Conservation (phyloP, 2,797 vertebrate species). For the Graptemys geographica region DNA sequence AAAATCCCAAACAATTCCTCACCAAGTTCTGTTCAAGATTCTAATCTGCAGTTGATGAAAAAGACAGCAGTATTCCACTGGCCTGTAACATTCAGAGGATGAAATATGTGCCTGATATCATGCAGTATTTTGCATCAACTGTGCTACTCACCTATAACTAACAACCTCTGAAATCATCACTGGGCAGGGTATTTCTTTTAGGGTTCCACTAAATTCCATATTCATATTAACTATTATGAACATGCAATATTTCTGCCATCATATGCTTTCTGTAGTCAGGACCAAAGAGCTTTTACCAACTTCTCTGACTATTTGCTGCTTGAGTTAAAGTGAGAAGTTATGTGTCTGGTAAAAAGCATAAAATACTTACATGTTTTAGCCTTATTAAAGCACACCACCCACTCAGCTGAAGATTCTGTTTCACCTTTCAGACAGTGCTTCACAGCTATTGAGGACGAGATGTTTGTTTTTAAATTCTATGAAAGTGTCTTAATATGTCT, state of each 20-base stretch:
- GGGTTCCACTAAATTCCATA: not conserved
- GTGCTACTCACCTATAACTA: accelerated
- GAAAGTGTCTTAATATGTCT: not conserved
- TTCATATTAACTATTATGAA: not conserved
- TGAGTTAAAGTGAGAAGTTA: constrained; percentile 38
- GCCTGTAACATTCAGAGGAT: not conserved
- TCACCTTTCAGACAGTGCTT: not conserved
- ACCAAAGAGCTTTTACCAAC: not conserved
- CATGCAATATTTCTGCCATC: not conserved
- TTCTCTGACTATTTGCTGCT: not conserved
- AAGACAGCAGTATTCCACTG: accelerated
- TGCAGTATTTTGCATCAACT: not conserved
- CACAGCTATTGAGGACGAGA: constrained; percentile 10
- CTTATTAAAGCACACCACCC: constrained; percentile 15
- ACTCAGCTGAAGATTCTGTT: not conserved
- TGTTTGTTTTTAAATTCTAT: not conserved
- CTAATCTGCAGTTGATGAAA: not conserved
- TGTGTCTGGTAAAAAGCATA: not conserved
- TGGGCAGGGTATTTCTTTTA: not conserved
- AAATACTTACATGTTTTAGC: not conserved
- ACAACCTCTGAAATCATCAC: not conserved
- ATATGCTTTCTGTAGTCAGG: not conserved
- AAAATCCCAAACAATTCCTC: not conserved
- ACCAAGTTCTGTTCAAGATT: not conserved
- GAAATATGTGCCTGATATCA: accelerated